Evolutionary conservation across 2,113 vertebrate genomes (phyloP).

Genomic region (Lutjanus erythropterus): DNA sequence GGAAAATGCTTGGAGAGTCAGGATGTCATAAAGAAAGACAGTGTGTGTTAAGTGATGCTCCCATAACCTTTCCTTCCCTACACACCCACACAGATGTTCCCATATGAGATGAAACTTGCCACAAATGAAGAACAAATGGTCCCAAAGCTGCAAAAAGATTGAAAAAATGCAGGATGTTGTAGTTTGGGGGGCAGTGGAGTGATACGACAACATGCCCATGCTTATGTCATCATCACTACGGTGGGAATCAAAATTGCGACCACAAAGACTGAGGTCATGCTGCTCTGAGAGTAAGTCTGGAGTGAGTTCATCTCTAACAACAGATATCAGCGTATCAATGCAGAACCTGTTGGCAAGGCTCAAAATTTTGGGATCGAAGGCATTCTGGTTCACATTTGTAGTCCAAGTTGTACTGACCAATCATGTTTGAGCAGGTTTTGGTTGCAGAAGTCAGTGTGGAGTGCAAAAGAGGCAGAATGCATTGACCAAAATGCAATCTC

Average conservation of each 20-base stretch:
- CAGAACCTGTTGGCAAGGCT: too few relatives aligned
- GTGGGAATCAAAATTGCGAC: not conserved
- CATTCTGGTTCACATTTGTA: too few relatives aligned
- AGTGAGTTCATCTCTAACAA: not conserved
- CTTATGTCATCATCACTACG: not conserved
- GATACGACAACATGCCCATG: not conserved
- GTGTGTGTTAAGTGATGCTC: not conserved
- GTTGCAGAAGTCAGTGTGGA: too few relatives aligned
- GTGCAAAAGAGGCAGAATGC: too few relatives aligned
- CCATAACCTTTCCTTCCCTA: not conserved
- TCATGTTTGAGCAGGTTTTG: too few relatives aligned
- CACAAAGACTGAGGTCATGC: too few relatives aligned
- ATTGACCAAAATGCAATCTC: too few relatives aligned
- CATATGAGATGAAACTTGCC: not conserved
- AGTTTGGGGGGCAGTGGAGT: not conserved
- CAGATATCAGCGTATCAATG: too few relatives aligned
- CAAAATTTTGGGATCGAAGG: too few relatives aligned
- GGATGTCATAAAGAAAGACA: not conserved
- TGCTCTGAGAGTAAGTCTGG: not conserved
- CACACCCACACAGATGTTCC: not conserved
- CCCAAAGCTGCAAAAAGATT: not conserved
- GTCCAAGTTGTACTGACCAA: too few relatives aligned
- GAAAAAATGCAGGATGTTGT: not conserved
- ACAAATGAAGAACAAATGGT: not conserved
- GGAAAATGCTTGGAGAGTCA: not conserved